These are phyloP conservation scores for Paracyclopina nana DNA, from an alignment of 1,140 invertebrate species.

Conservation along the genomic window DNA sequence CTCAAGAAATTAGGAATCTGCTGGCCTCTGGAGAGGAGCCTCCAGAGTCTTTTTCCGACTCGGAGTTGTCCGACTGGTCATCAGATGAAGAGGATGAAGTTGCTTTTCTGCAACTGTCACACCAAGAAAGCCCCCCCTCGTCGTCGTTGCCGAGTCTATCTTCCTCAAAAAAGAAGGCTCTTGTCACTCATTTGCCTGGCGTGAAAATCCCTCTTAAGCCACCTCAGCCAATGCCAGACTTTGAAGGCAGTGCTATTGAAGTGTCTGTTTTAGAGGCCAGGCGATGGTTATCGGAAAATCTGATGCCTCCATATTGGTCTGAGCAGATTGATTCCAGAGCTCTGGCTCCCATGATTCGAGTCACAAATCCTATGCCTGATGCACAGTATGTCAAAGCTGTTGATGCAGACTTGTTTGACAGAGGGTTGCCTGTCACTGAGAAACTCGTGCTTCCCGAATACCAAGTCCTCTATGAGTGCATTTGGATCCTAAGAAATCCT, in stretches of 20 bases:
- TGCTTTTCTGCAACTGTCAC: too few relatives aligned
- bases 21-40: background rate
- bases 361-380: background rate
- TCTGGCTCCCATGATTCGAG: background rate
- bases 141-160: too few relatives aligned
- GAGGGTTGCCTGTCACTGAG: background rate
- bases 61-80: slow-evolving; percentile 1
- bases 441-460: slow-evolving; percentile 1
- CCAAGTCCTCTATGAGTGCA: slow-evolving; percentile 8
- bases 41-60: background rate
- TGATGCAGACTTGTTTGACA: background rate
- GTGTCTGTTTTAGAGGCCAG: background rate
- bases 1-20: background rate
- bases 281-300: background rate
- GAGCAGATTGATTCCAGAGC: too few relatives aligned
- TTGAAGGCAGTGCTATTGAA: background rate
- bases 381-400: background rate
- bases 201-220: too few relatives aligned
- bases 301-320: background rate
- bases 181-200: too few relatives aligned
- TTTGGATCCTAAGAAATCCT: slow-evolving; percentile 10
- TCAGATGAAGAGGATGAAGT: too few relatives aligned
- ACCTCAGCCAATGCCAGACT: too few relatives aligned
- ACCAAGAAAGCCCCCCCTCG: too few relatives aligned
- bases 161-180: too few relatives aligned